Base-by-base conservation (phyloP, 2,888 invertebrate genomes). In the Eristalis arbustorum region DNA sequence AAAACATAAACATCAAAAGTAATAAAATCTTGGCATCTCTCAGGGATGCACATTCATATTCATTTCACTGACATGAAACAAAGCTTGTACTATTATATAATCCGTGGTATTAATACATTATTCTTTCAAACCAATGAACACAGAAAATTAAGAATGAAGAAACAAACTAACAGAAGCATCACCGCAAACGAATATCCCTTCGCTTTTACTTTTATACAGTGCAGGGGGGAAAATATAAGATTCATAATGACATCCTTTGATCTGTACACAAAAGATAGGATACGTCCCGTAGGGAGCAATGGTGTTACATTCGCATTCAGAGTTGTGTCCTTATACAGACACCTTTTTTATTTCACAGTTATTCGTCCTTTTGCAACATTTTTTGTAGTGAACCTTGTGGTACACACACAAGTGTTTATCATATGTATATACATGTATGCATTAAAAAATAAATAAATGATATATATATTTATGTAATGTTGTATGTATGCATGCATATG, bases 211-310 rank as follows among this genome's bases (percentile, higher is more conserved):
- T 37, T 37, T 63, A 13, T 23, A 61, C 31, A 72, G 40, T 11
- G 37, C 11, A 31, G 49, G 49, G 34, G n/a, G 57, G 71, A 56
- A n/a, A 72, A 75, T 66, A 80, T 75, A 69, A 78, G 78, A 87
- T 83, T 78, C 78, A 75, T 87, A 87, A 87, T 87, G 87, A 87
- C 87, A 75, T 87, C 87, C 83, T 87, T 87, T 87, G 87, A 87
- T 87, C 87, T 87, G 78, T 74, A 68, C 31, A 71, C 83, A 74
- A 49, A 78, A 83, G 83, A 87, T 87, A 75, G 83, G 74, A 83
- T 79, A 87, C 87, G 74, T 79, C 75, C 87, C 87, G 78, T 83
- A 83, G 87, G 87, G 83, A 73, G 83, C 71, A 61, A 61, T 74
- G 23, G n/a, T 73, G 67, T 49, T 73, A 34, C 73, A 73, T 77